phyloP scores from a whole-genome alignment of 2,113 vertebrate species.

The Bucco capensis region DNA sequence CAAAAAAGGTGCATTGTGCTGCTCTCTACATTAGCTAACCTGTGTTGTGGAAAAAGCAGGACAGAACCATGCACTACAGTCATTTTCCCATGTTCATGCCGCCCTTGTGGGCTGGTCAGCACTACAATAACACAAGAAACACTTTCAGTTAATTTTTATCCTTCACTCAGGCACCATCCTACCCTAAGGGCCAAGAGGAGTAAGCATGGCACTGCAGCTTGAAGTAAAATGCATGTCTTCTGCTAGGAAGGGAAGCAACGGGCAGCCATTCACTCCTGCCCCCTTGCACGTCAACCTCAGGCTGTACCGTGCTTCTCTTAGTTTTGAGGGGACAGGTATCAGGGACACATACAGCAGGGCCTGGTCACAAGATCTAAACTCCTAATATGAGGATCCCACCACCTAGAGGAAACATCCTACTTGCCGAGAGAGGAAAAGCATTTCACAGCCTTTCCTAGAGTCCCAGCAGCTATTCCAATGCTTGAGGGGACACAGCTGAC shows the following conservation, averaged over 20 bases:
- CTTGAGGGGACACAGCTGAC: background rate
- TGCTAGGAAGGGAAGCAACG: background rate
- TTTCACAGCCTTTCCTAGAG: background rate
- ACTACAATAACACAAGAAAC: background rate
- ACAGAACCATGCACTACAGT: background rate
- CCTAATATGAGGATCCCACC: rapidly evolving
- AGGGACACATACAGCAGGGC: rapidly evolving
- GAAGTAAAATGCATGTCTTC: rapidly evolving
- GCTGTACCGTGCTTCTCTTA: no score
- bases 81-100: rapidly evolving
- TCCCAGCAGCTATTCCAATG: background rate
- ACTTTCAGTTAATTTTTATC: background rate
- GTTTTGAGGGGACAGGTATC: no score
- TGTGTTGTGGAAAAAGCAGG: background rate
- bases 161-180: background rate
- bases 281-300: rapidly evolving
- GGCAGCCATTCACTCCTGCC: no score
- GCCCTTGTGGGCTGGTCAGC: no score
- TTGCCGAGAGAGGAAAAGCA: background rate
- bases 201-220: background rate
- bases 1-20: rapidly evolving
- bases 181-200: background rate
- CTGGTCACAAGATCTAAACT: background rate
- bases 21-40: no score
- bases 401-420: background rate